Conservation (phyloP, 2,113 vertebrate genomes). For the Passer domesticus region DNA sequence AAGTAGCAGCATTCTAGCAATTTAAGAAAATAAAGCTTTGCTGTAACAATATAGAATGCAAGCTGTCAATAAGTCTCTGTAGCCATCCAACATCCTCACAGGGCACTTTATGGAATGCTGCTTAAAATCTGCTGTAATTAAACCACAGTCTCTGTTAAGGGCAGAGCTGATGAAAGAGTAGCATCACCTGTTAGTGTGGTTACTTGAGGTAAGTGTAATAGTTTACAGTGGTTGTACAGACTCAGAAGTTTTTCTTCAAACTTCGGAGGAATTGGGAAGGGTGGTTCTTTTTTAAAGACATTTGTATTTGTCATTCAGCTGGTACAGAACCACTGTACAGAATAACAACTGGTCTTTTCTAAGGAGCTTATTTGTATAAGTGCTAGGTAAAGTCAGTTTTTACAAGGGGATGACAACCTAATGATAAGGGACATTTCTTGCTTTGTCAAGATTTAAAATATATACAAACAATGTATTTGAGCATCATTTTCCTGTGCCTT, state of each 20-base stretch:
- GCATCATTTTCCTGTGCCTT: neutral
- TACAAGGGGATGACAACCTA: neutral
- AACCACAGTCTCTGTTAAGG: neutral
- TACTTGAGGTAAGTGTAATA: neutral
- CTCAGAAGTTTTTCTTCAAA: constrained; percentile 42
- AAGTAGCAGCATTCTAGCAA: neutral
- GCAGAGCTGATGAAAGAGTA: neutral
- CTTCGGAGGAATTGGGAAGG: neutral
- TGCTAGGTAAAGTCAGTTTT: neutral
- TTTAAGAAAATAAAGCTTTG: neutral
- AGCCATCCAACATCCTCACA: neutral
- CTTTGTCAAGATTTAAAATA: neutral
- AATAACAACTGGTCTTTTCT: neutral
- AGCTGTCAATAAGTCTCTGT: neutral
- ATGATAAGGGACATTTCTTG: neutral
- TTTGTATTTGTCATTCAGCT: neutral
- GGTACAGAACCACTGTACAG: neutral
- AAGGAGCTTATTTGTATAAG: neutral
- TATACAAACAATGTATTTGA: neutral
- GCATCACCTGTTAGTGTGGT: neutral
- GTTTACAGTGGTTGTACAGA: neutral
- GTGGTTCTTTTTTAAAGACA: neutral
- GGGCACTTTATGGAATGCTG: neutral
- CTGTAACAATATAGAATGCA: neutral
- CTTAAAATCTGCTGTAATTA: neutral